phyloP scores from a whole-genome alignment of 2,113 vertebrate genomes.

The Microtus ochrogaster region DNA sequence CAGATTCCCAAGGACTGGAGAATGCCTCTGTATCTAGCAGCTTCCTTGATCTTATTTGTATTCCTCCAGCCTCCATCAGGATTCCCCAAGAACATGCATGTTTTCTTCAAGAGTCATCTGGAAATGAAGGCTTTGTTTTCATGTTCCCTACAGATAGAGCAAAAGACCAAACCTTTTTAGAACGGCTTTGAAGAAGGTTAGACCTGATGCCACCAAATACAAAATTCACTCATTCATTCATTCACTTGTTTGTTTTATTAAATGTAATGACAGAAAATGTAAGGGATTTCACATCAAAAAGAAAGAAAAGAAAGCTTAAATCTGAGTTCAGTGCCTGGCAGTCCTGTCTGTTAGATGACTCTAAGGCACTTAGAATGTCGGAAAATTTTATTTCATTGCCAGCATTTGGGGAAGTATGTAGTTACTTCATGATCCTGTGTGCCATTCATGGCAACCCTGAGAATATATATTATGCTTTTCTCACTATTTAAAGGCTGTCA shows the following conservation, averaged over 20 bases:
- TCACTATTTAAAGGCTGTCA: background rate
- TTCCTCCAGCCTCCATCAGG: constrained; percentile 8
- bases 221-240: constrained; percentile 41
- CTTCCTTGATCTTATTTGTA: background rate
- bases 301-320: background rate
- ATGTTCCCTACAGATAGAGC: constrained; percentile 5
- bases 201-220: constrained; percentile 13
- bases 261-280: background rate
- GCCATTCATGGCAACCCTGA: constrained; percentile 19
- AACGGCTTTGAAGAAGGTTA: background rate
- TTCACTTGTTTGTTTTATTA: background rate
- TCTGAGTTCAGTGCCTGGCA: background rate
- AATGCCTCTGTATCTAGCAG: constrained; percentile 9
- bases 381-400: background rate
- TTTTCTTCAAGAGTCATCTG: constrained; percentile 1
- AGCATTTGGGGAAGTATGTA: constrained; percentile 33
- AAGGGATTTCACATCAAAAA: background rate
- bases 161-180: background rate
- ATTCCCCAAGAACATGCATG: background rate
- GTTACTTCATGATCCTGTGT: background rate
- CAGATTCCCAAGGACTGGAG: background rate
- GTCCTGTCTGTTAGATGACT: background rate
- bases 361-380: background rate
- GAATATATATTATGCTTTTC: background rate
- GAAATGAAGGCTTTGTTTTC: constrained; percentile 21